Base-by-base conservation (phyloP, 2,113 vertebrate species). In the Leucopsar rothschildi region DNA sequence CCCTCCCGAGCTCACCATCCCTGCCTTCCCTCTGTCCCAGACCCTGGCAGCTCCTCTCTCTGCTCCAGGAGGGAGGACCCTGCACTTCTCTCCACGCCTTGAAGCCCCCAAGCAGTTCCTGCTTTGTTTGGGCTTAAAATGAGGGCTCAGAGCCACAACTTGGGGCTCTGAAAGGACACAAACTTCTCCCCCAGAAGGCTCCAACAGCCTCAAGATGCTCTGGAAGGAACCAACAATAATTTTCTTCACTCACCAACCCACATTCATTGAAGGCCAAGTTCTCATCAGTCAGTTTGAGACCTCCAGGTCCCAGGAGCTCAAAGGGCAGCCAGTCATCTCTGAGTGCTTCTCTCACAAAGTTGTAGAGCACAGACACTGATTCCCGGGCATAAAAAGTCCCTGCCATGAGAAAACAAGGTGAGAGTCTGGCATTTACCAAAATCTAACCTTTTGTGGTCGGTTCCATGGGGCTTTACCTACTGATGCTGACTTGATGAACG, bases 361-460 rank as follows among this genome's bases (percentile, higher is more conserved):
- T 82, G 40, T 98, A 99, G 35, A 99, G 96, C 2, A 55, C 96
- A 2, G 98, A 95, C 9, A 99, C 79, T 2, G 97, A 96, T 93
- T 99, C 99, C 81, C 99, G 97, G 1, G 99, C 99, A 9, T 98
- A 98, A 93, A 99, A 99, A 5, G 98, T 99, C 42, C 99, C 99
- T 99, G 96, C 31, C 35, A 76, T 6, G 66, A 83, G 25, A 24
- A 65, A 86, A 88, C 19, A 49, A 91, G 69, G 71, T 33, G 79
- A 57, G 37, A 3, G 44, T 50, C 61, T 42, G n/a, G 83, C 80
- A 39, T 56, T 64, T n/a, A 39, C 92, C 91, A 88, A 91, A 90
- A 79, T 35, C 53, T 23, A 37, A 45, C 66, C 85, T 95, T 90
- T 82, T 77, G 89, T 20, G 86, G 83, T 40, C 18, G 12, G 10